Conservation (phyloP, 2,888 invertebrate genomes). For the Drosophila peninsularis region DNA sequence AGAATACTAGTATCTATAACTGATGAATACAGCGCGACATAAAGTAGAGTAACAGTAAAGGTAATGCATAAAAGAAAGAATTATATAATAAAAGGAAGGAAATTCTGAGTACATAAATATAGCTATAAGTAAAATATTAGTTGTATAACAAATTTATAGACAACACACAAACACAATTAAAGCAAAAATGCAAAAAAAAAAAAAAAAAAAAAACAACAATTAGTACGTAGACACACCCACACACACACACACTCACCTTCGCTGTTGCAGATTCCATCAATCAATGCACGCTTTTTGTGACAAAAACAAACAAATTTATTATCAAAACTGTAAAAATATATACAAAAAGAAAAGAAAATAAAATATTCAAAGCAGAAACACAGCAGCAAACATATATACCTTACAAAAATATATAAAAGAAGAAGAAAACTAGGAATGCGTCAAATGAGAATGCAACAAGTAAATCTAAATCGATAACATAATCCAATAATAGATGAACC, state of each 20-base stretch:
- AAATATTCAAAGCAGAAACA: conserved; percentile 6
- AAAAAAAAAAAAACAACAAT: conserved; percentile 15
- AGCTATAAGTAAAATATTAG: conserved; percentile 52
- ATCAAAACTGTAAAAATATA: conserved; percentile 58
- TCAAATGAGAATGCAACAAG: conserved; percentile 39
- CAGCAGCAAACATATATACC: conserved; percentile 44
- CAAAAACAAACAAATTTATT: conserved; percentile 39
- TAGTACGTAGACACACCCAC: conserved; percentile 35
- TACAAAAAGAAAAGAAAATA: neutral
- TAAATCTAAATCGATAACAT: conserved; percentile 62
- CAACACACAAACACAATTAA: conserved; percentile 32
- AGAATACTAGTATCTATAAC: conserved; percentile 43
- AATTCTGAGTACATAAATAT: conserved; percentile 34
- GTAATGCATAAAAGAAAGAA: conserved; percentile 13
- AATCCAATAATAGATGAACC: conserved; percentile 73
- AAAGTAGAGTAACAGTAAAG: conserved; percentile 21
- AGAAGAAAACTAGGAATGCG: conserved; percentile 40
- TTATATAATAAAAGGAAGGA: conserved; percentile 26
- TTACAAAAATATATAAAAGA: conserved; percentile 19
- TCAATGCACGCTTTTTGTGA: conserved; percentile 64
- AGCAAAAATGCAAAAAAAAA: conserved; percentile 24
- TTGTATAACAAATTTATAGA: conserved; percentile 54
- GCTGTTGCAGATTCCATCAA: conserved; percentile 55
- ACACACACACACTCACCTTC: conserved; percentile 12
- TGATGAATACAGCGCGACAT: conserved; percentile 13